Conservation (phyloP, 2,113 vertebrate genomes). For the Varanus salvator region DNA sequence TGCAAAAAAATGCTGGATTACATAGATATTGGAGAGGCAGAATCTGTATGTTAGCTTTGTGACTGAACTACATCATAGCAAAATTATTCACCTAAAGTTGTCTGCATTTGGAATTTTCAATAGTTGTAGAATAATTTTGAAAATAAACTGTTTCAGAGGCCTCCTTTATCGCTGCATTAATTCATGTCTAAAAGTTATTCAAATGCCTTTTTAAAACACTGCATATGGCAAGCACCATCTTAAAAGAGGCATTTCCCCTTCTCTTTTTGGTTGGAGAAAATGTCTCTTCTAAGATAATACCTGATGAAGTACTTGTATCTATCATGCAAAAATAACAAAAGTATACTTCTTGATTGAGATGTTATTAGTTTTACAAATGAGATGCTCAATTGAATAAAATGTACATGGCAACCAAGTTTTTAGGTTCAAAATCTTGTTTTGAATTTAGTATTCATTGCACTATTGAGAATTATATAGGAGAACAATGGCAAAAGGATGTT, state of each 20-base stretch:
- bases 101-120: too few species aligned
- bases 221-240: not conserved
- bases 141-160: too few species aligned
- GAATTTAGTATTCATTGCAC: not conserved
- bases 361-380: not conserved
- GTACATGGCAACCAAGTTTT: not conserved
- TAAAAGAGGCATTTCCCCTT: not conserved
- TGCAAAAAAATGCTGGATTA: too few species aligned
- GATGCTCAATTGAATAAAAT: not conserved
- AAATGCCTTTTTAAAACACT: not conserved
- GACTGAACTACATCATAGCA: too few species aligned
- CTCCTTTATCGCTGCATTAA: too few species aligned
- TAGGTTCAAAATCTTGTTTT: not conserved
- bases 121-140: too few species aligned
- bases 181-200: too few species aligned
- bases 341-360: not conserved
- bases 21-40: too few species aligned
- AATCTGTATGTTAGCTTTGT: too few species aligned
- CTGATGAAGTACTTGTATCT: not conserved
- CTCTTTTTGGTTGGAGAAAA: not conserved
- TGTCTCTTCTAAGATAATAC: not conserved
- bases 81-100: too few species aligned
- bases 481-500: not conserved
- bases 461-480: not conserved
- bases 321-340: not conserved